A percentile compares a stretch with the other conserved stretches of the same genome.
phyloP scores from a whole-genome alignment of 2,113 vertebrate genomes.

The Turdus rufiventris region DNA sequence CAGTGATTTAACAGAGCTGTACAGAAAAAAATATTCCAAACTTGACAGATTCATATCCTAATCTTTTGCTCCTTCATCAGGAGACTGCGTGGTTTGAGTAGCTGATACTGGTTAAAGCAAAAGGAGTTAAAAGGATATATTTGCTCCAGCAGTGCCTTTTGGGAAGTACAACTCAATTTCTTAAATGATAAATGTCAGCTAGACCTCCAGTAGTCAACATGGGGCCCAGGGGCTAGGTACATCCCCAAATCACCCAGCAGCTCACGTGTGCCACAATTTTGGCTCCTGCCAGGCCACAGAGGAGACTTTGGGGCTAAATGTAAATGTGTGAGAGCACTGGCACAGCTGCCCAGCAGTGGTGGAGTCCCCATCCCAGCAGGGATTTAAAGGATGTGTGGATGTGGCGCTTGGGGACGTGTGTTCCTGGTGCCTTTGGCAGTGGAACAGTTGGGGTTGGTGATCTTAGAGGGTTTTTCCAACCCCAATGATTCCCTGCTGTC shows the following conservation, averaged over 20 bases:
- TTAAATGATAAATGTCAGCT: not conserved
- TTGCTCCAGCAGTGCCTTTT: not conserved
- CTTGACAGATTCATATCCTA: conserved; percentile 79
- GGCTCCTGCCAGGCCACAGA: not conserved
- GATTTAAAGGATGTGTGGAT: not conserved
- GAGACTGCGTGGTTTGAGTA: not conserved
- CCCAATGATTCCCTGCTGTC: not conserved
- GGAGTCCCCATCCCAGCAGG: not conserved
- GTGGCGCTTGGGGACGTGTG: not conserved
- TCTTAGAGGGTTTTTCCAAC: not conserved
- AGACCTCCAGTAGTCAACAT: not conserved
- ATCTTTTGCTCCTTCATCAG: conserved; percentile 58
- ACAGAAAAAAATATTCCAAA: conserved; percentile 73
- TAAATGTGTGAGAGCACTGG: not conserved
- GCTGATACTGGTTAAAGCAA: not conserved
- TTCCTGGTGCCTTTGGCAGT: not conserved
- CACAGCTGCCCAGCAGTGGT: not conserved
- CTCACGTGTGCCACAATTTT: fast-evolving
- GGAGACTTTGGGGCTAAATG: fast-evolving
- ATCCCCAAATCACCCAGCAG: not conserved
- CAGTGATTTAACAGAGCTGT: conserved; percentile 55
- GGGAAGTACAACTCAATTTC: not conserved
- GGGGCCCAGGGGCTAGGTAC: not conserved
- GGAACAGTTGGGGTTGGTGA: not conserved
- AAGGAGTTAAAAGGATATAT: not conserved